A percentile compares a stretch with the other conserved stretches of the same genome.
These are phyloP conservation scores for Fragum fragum DNA, from an alignment of 2,888 invertebrate species.

Conservation along the genomic window DNA sequence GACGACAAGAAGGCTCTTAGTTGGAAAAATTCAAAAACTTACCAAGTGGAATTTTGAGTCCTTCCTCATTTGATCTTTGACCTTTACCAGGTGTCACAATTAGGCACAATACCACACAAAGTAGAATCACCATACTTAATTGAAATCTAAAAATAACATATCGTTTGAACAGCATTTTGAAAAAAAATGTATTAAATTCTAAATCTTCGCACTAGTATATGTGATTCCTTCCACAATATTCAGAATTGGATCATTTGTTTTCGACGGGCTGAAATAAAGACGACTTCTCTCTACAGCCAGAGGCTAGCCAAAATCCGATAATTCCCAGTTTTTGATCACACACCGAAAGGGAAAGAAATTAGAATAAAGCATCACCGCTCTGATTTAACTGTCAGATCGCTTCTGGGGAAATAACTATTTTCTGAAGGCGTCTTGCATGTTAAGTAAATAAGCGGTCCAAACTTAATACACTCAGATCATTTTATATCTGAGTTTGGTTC, in stretches of 20 bases:
- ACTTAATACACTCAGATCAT: neutral
- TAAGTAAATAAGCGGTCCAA: conserved; percentile 16
- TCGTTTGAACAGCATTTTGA: neutral
- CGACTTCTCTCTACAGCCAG: neutral
- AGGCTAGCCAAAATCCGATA: conserved; percentile 17
- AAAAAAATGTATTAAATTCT: neutral
- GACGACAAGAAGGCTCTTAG: too few species aligned
- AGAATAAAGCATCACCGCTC: conserved; percentile 6
- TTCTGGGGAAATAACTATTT: neutral
- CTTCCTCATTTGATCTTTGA: conserved; percentile 16
- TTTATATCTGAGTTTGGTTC: neutral
- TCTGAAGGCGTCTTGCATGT: conserved; percentile 16
- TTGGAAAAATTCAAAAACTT: too few species aligned
- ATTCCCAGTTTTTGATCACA: neutral
- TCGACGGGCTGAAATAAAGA: conserved; percentile 9
- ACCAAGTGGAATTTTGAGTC: conserved; percentile 29
- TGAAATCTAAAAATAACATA: too few species aligned
- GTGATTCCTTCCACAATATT: neutral
- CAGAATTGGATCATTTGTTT: conserved; percentile 9
- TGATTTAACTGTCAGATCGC: conserved; percentile 20
- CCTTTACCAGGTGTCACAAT: neutral
- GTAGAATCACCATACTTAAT: neutral
- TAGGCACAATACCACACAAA: neutral
- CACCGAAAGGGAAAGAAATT: conserved; percentile 4
- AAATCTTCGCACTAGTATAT: neutral